Conservation (phyloP, 2,113 vertebrate species). For the Cottus gobio region DNA sequence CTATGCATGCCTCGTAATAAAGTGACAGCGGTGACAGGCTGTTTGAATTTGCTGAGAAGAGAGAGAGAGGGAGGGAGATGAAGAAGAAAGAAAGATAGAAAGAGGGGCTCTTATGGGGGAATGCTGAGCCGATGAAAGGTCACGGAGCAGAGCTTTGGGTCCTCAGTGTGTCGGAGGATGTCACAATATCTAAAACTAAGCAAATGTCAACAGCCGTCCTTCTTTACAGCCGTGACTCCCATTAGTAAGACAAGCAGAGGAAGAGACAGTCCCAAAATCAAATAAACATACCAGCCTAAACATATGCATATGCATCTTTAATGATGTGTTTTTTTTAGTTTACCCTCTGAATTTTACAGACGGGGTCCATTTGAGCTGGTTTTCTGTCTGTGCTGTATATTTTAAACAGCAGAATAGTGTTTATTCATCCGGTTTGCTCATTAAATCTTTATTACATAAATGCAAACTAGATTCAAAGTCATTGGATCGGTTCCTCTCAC, state of each 20-base stretch:
- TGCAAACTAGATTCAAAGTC: constrained; percentile 9
- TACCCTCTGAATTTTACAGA: background rate
- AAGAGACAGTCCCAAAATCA: constrained; percentile 27
- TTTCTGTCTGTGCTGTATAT: constrained; percentile 1
- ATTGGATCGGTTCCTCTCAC: background rate
- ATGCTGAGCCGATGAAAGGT: constrained; percentile 78
- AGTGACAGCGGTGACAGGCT: constrained; percentile 67
- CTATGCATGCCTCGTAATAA: constrained; percentile 53
- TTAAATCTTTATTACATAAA: background rate
- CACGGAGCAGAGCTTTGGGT: constrained; percentile 53
- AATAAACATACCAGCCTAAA: background rate
- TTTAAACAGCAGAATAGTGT: background rate
- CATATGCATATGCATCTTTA: constrained; percentile 7
- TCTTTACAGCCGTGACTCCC: constrained; percentile 51
- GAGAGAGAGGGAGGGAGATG: constrained; percentile 46
- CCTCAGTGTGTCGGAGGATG: constrained; percentile 73
- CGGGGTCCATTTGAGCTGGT: background rate
- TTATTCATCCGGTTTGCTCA: background rate
- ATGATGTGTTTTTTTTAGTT: background rate
- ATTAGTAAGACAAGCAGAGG: constrained; percentile 55
- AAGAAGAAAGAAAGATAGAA: constrained; percentile 47
- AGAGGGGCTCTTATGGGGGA: constrained; percentile 59
- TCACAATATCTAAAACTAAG: constrained; percentile 70
- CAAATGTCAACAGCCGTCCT: constrained; percentile 69
- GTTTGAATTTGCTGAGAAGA: constrained; percentile 67